These are phyloP conservation scores for Apus apus DNA, from an alignment of 2,113 vertebrate species.

Conservation along the genomic window DNA sequence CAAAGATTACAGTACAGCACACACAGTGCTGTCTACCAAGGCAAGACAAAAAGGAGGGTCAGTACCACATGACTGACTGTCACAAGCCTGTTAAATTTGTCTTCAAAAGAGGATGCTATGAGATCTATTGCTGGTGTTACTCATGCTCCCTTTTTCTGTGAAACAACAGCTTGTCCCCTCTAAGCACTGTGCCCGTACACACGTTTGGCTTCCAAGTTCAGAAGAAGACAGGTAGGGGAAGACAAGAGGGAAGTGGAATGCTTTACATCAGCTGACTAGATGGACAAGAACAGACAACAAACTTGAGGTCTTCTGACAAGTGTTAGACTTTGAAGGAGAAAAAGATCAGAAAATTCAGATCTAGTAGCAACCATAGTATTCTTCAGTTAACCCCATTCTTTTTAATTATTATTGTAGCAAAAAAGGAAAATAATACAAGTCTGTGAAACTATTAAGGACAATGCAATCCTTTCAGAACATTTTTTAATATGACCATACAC, in stretches of 20 bases:
- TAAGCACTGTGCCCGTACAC: not conserved
- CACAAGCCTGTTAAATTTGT: not conserved
- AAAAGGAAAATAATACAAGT: not conserved
- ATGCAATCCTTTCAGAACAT: not conserved
- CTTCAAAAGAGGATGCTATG: rapidly evolving
- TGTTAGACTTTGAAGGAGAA: not conserved
- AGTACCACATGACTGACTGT: not conserved
- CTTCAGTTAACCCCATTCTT: not conserved
- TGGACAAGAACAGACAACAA: not conserved
- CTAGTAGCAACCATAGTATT: not conserved
- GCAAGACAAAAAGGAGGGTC: not conserved
- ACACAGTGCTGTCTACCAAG: not conserved
- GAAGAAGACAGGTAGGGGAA: not conserved
- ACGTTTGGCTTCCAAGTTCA: not conserved
- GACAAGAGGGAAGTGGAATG: not conserved
- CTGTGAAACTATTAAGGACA: not conserved
- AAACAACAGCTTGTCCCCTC: not conserved
- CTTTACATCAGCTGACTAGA: not conserved
- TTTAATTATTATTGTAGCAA: not conserved
- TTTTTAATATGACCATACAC: not conserved
- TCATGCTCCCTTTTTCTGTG: rapidly evolving
- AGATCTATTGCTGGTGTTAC: not conserved
- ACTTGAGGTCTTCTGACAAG: rapidly evolving
- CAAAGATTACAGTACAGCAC: not conserved
- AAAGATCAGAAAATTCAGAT: not conserved